Evolutionary conservation across 2,113 vertebrate species (phyloP).

Genomic region (human (Homo sapiens)): DNA sequence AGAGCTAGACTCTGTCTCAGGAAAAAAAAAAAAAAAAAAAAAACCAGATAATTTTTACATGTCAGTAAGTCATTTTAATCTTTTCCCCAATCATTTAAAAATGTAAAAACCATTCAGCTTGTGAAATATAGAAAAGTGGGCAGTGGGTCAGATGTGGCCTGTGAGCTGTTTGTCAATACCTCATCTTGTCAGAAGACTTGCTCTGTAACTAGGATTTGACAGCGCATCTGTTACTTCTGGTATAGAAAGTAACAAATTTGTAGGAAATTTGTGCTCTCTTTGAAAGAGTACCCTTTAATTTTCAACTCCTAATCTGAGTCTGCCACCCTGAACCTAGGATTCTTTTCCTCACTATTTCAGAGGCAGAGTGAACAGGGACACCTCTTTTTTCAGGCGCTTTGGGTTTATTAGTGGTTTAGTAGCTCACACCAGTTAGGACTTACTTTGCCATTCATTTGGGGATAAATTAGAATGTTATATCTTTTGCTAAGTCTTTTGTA

Average conservation of each 20-base stretch:
- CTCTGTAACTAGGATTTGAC: not conserved
- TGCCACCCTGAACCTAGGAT: not conserved
- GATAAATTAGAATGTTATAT: not conserved
- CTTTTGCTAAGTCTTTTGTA: not conserved
- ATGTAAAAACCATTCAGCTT: not conserved
- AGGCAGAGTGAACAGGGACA: rapidly evolving
- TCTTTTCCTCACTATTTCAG: not conserved
- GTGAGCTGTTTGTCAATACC: not conserved
- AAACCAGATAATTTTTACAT: not conserved
- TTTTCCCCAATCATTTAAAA: not conserved
- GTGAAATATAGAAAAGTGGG: not conserved
- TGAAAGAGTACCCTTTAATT: not conserved
- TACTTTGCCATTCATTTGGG: not conserved
- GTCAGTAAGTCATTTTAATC: not conserved
- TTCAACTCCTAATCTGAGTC: not conserved
- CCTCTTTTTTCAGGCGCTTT: not conserved
- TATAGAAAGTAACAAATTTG: not conserved
- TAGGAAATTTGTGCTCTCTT: not conserved
- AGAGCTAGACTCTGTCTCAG: no score
- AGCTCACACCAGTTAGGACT: not conserved
- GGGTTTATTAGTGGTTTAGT: not conserved
- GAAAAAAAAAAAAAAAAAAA: no score
- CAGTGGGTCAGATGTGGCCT: not conserved
- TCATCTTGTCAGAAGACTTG: not conserved
- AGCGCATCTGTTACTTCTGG: not conserved